phyloP scores from a whole-genome alignment of 2,797 vertebrate species.

The Holocentrus rufus region DNA sequence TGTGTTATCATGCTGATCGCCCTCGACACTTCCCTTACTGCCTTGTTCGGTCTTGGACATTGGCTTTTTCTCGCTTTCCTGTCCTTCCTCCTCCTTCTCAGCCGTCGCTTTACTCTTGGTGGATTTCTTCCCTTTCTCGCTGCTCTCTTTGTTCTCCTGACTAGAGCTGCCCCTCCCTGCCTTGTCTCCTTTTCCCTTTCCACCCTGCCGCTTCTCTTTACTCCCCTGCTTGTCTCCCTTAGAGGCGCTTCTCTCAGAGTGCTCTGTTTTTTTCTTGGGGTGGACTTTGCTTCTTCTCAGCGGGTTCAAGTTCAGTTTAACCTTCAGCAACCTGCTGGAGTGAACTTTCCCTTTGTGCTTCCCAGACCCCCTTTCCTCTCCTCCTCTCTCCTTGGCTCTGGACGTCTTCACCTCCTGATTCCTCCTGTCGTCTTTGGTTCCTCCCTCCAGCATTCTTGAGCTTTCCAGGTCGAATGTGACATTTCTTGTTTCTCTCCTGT shows the following conservation, averaged over 20 bases:
- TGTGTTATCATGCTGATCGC: background rate
- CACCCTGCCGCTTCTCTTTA: conserved; percentile 42
- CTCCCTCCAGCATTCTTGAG: conserved; percentile 31
- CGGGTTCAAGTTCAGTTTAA: conserved; percentile 86
- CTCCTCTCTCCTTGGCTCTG: conserved; percentile 46
- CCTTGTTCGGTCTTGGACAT: conserved; percentile 18
- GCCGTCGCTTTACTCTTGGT: conserved; percentile 3
- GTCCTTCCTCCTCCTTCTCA: conserved; percentile 23
- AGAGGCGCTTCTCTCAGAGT: conserved; percentile 48
- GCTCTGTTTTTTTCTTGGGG: conserved; percentile 72
- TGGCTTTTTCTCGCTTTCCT: conserved; percentile 14
- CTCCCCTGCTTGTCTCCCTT: conserved; percentile 43
- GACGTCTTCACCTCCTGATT: conserved; percentile 6
- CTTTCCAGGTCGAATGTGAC: conserved; percentile 81
- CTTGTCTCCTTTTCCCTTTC: conserved; percentile 28
- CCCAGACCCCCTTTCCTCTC: conserved; percentile 36
- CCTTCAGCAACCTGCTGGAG: conserved; percentile 71
- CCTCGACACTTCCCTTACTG: conserved; percentile 8
- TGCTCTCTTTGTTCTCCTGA: conserved; percentile 34
- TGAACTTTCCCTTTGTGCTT: conserved; percentile 67
- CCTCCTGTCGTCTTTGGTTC: background rate
- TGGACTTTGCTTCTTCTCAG: conserved; percentile 83
- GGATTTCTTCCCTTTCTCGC: conserved; percentile 45
- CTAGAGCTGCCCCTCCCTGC: conserved; percentile 20
- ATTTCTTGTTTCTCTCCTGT: conserved; percentile 68